Conservation (phyloP, 2,888 invertebrate genomes). For the Spisula subtruncata region DNA sequence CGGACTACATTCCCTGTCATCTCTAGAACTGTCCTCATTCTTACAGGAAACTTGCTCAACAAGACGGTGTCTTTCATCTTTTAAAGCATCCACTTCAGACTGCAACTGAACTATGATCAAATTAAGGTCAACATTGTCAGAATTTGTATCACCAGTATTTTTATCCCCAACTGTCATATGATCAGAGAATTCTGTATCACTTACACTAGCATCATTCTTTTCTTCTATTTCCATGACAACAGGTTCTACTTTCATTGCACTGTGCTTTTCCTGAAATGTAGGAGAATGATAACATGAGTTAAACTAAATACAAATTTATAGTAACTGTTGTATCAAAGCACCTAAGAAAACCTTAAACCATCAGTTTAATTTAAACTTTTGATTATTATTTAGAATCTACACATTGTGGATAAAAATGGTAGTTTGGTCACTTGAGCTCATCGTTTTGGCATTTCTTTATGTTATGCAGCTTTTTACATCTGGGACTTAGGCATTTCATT, state of each 20-base stretch:
- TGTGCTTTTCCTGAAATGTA: constrained; percentile 7
- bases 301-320: no score
- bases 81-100: not conserved
- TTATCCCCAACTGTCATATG: not conserved
- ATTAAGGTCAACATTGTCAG: not conserved
- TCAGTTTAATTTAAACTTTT: no score
- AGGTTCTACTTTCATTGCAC: not conserved
- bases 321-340: no score
- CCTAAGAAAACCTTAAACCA: no score
- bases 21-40: not conserved
- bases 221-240: not conserved
- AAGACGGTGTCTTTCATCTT: not conserved
- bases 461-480: no score
- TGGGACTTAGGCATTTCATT: no score
- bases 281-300: no score
- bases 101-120: not conserved
- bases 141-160: constrained; percentile 4
- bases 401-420: no score
- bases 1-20: not conserved
- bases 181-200: constrained; percentile 3
- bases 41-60: not conserved
- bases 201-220: not conserved
- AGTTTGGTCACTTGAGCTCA: no score
- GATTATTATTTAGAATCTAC: no score
- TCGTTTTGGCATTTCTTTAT: no score